Percentiles rank a stretch among this genome's conserved stretches.
phyloP scores from a whole-genome alignment of 2,888 invertebrate genomes.

The Nowickia ferox region DNA sequence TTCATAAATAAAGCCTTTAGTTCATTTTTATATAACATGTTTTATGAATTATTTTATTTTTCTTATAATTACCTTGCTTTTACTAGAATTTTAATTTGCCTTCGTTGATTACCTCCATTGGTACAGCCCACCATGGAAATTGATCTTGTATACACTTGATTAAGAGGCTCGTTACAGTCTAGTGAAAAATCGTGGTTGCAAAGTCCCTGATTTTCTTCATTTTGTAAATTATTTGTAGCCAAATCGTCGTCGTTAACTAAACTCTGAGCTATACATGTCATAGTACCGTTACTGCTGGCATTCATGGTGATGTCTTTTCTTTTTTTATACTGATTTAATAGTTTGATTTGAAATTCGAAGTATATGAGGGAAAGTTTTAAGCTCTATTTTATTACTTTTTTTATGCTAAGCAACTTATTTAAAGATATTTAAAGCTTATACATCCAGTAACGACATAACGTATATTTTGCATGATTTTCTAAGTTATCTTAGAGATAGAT shows the following conservation, averaged over 20 bases:
- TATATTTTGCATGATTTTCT: background rate
- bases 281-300: conserved; percentile 42
- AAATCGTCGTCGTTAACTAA: conserved; percentile 36
- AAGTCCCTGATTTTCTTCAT: conserved; percentile 6
- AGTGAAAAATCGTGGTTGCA: conserved; percentile 7
- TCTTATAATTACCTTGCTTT: conserved; percentile 64
- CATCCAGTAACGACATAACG: background rate
- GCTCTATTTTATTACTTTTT: background rate
- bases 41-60: background rate
- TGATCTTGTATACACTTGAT: conserved; percentile 45
- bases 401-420: conserved; percentile 14
- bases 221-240: conserved; percentile 6
- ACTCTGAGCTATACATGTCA: conserved; percentile 65
- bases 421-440: background rate
- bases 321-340: background rate
- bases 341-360: conserved; percentile 3
- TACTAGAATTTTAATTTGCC: conserved; percentile 58
- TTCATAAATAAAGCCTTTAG: too few relatives aligned
- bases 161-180: conserved; percentile 1
- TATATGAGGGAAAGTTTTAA: conserved; percentile 10
- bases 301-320: conserved; percentile 32
- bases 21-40: background rate
- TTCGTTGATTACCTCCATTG: conserved; percentile 22
- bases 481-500: background rate
- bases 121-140: conserved; percentile 49